Evolutionary conservation across 2,888 invertebrate genomes (phyloP).

Genomic region (Aethes cnicana): DNA sequence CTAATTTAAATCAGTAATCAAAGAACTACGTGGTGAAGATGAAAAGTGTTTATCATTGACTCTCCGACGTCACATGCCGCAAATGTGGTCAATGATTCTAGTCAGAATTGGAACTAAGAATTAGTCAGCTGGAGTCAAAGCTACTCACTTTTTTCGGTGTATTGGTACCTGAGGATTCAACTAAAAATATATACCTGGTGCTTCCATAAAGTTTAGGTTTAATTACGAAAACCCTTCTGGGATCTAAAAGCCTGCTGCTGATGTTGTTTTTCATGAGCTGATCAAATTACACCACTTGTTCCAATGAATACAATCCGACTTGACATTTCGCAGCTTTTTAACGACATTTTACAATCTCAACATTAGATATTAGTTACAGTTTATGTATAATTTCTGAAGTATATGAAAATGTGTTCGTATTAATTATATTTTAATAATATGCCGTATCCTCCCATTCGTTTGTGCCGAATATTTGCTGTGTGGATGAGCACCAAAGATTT

Average conservation of each 20-base stretch:
- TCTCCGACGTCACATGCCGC: conserved; percentile 42
- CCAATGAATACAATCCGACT: conserved; percentile 61
- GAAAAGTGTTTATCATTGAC: conserved; percentile 54
- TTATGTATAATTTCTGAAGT: conserved; percentile 61
- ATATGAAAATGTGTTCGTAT: conserved; percentile 76
- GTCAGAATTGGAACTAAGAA: conserved; percentile 76
- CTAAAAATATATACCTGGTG: conserved; percentile 20
- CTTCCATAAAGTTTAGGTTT: conserved; percentile 24
- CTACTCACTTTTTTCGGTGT: conserved; percentile 19
- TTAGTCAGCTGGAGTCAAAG: conserved; percentile 37
- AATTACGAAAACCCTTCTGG: conserved; percentile 1
- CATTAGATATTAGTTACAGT: conserved; percentile 71
- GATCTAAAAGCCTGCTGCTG: conserved; percentile 7
- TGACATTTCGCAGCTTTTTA: conserved; percentile 77
- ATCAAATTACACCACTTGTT: conserved; percentile 43
- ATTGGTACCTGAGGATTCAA: conserved; percentile 15
- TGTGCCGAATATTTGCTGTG: conserved; percentile 74
- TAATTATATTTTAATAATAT: conserved; percentile 58
- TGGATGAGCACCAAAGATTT: conserved; percentile 82
- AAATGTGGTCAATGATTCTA: conserved; percentile 66
- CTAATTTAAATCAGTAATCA: conserved; percentile 74
- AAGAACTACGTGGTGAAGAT: conserved; percentile 63
- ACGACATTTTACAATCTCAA: conserved; percentile 76
- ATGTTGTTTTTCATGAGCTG: conserved; percentile 1
- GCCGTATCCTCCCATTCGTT: conserved; percentile 64